phyloP scores from a whole-genome alignment of 2,797 vertebrate species.

The Liparis tanakae region DNA sequence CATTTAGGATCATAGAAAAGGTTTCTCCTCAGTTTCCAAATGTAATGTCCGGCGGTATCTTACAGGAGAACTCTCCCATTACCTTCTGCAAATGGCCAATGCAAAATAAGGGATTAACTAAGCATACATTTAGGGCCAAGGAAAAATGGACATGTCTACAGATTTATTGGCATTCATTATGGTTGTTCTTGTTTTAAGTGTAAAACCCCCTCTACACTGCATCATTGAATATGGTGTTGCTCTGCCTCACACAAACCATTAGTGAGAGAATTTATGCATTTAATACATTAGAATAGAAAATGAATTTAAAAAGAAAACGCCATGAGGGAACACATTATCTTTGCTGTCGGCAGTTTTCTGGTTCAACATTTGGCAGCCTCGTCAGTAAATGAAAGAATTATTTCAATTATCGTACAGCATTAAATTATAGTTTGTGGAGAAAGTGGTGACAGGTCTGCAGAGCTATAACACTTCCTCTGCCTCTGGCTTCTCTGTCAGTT shows the following conservation, averaged over 20 bases:
- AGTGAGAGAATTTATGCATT: slow-evolving; percentile 80
- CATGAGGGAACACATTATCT: slow-evolving; percentile 77
- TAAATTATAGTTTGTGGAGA: slow-evolving; percentile 78
- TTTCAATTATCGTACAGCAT: slow-evolving; percentile 78
- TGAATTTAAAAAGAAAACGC: slow-evolving; percentile 77
- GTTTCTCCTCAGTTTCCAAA: slow-evolving; percentile 30
- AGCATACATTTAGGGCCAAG: slow-evolving; percentile 68
- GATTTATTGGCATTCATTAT: slow-evolving; percentile 78
- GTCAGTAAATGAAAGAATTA: slow-evolving; percentile 82
- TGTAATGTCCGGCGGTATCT: slow-evolving; percentile 33
- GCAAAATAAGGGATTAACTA: slow-evolving; percentile 71
- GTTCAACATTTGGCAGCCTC: slow-evolving; percentile 83
- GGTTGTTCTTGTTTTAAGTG: slow-evolving; percentile 79
- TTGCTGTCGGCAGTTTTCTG: slow-evolving; percentile 78
- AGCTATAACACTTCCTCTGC: slow-evolving; percentile 76
- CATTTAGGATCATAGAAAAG: slow-evolving; percentile 67
- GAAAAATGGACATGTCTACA: slow-evolving; percentile 71
- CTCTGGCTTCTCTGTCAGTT: slow-evolving; percentile 79
- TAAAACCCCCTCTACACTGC: slow-evolving; percentile 71
- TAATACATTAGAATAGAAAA: slow-evolving; percentile 82
- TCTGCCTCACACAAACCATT: slow-evolving; percentile 78
- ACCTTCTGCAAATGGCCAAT: slow-evolving; percentile 65
- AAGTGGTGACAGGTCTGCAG: slow-evolving; percentile 80
- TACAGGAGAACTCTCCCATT: slow-evolving; percentile 55
- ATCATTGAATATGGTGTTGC: slow-evolving; percentile 73